Evolutionary conservation across 2,797 vertebrate genomes (phyloP).

Genomic region (Rhodeus uyekii): DNA sequence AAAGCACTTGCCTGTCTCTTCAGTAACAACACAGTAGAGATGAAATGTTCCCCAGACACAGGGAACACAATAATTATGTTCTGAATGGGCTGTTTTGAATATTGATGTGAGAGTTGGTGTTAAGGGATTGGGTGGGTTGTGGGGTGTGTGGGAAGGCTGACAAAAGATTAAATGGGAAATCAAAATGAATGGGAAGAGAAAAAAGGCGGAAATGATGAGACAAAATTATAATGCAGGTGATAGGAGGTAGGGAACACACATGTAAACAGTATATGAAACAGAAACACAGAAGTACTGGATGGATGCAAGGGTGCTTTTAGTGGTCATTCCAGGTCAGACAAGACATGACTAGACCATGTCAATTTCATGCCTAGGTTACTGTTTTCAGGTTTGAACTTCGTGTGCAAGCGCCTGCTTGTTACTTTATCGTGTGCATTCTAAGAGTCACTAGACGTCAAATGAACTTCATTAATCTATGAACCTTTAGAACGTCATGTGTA

Average conservation of each 20-base stretch:
- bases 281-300: neutral
- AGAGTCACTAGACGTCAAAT: neutral
- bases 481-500: neutral
- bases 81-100: constrained; percentile 37
- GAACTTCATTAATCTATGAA: neutral
- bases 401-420: neutral
- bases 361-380: neutral
- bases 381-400: neutral
- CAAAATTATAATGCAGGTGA: constrained; percentile 1
- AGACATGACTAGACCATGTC: neutral
- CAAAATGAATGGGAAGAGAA: constrained; percentile 17
- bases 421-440: neutral
- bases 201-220: constrained; percentile 7
- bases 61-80: constrained; percentile 35
- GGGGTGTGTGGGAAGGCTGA: constrained; percentile 12
- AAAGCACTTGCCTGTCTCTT: constrained; percentile 4
- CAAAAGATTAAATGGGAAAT: constrained; percentile 17
- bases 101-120: constrained; percentile 20
- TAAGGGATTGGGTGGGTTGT: too few species aligned
- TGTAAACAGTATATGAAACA: constrained; percentile 7
- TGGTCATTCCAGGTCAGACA: constrained; percentile 14
- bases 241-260: neutral
- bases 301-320: neutral
- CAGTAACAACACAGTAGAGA: constrained; percentile 33
- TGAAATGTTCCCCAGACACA: constrained; percentile 20